Evolutionary conservation across 2,888 invertebrate species (phyloP).

Genomic region (Leptura quadrifasciata): DNA sequence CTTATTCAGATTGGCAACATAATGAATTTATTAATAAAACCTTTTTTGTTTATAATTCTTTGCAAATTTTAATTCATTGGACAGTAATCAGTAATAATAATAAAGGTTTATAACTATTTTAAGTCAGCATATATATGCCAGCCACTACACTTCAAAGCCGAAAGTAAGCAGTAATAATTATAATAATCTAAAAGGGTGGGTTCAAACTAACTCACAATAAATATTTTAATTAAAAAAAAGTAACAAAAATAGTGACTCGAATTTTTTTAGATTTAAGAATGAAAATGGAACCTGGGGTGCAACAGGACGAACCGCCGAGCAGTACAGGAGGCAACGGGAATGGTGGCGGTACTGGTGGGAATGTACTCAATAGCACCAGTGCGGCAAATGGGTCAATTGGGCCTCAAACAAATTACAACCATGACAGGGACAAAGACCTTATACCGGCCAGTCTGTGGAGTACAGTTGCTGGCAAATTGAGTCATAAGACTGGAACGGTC

Average conservation of each 20-base stretch:
- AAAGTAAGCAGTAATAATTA: no score
- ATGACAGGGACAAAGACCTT: constrained; percentile 74
- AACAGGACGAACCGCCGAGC: constrained; percentile 69
- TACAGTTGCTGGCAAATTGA: constrained; percentile 75
- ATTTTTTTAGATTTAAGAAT: constrained; percentile 84
- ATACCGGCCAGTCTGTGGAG: constrained; percentile 77
- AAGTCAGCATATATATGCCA: no score
- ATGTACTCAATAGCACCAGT: constrained; percentile 67
- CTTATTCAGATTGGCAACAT: no score
- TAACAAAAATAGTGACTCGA: background rate
- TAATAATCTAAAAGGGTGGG: no score
- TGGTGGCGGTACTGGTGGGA: constrained; percentile 57
- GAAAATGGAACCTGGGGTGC: constrained; percentile 78
- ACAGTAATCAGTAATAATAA: no score
- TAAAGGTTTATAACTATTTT: no score
- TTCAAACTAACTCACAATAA: background rate
- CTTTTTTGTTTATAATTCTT: no score
- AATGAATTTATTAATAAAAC: no score
- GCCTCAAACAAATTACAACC: constrained; percentile 75
- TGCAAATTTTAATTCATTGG: no score
- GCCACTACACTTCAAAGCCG: no score
- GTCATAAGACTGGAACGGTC: constrained; percentile 84
- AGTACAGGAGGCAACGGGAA: constrained; percentile 71
- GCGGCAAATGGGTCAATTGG: constrained; percentile 75
- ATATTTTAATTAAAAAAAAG: background rate